These are phyloP conservation scores for Metellina segmentata DNA, from an alignment of 2,888 invertebrate genomes.

Conservation along the genomic window DNA sequence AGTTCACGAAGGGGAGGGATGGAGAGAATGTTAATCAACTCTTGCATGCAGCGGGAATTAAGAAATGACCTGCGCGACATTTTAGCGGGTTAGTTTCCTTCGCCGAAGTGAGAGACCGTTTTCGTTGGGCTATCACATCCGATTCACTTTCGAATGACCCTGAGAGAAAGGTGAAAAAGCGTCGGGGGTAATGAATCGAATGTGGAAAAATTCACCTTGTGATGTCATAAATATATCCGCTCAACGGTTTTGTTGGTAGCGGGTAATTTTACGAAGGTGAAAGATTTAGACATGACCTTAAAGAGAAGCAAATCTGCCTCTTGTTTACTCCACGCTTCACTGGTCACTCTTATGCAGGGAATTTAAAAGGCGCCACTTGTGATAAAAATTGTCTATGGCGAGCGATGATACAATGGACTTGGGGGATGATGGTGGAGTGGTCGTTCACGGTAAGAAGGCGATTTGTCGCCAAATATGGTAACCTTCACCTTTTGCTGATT, in stretches of 20 bases:
- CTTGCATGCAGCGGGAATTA: slow-evolving; percentile 21
- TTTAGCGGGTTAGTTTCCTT: neutral
- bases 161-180: neutral
- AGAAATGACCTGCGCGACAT: slow-evolving; percentile 26
- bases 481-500: too few relatives aligned
- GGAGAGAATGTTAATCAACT: slow-evolving; percentile 31
- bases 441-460: too few relatives aligned
- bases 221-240: neutral
- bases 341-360: neutral
- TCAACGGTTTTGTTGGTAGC: neutral
- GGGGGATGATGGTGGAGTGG: too few relatives aligned
- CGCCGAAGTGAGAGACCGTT: slow-evolving; percentile 2
- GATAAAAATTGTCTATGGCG: too few relatives aligned
- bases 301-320: neutral
- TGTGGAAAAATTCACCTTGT: neutral
- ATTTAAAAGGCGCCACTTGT: too few relatives aligned
- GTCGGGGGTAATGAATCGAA: neutral
- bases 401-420: too few relatives aligned
- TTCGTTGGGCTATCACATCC: neutral
- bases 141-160: neutral
- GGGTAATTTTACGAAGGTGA: neutral
- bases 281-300: neutral
- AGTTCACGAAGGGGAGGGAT: neutral
- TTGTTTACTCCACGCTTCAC: neutral
- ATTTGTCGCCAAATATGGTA: too few relatives aligned